Evolutionary conservation across 2,797 vertebrate species (phyloP), one percentile per base, ranked within the genome.

Genomic region (Alcedo quadribrachys): DNA sequence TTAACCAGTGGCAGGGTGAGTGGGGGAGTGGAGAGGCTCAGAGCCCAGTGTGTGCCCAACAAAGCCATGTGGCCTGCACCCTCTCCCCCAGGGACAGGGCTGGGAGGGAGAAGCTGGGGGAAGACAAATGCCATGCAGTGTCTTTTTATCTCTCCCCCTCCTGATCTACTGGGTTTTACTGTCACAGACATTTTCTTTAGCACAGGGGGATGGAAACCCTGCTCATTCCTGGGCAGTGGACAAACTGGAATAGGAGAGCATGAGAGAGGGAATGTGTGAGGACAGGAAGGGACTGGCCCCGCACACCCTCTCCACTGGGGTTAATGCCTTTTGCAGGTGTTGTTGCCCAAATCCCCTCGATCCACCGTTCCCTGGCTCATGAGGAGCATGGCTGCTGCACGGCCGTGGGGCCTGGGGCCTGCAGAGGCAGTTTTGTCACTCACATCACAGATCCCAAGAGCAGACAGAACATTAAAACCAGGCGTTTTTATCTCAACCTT

Each of bases 321-420:
- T 66, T 94, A 91, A 96, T 92, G 95, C 60, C 57, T 96, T 96
- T 91, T 45, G 89, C 95, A 96, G 95, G 94, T 89, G 89, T 82
- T 18, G 0, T 15, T 73, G 55, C 87, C 91, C 77, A 48, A 77
- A 85, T 28, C n/a, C 76, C 68, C 65, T 46, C 3, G 1, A 66
- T 55, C 55, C 1, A 0, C 28, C 0, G 0, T 3, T 33, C 25
- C n/a, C 3, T 0, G 2, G 43, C 15, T 53, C 16, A 1, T 1
- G 0, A 66, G 63, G 20, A 88, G 46, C 50, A 8, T 0, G 1
- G 35, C 19, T 24, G 27, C 71, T 42, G 55, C 63, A 14, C 0
- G 0, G 51, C 14, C 6, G 0, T 8, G 54, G 60, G 17, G 5
- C 18, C 22, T 3, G 2, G 62, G 24, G 22, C 13, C 46, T 7